Conservation (phyloP, 1,140 invertebrate genomes). For the Spodoptera litura region DNA sequence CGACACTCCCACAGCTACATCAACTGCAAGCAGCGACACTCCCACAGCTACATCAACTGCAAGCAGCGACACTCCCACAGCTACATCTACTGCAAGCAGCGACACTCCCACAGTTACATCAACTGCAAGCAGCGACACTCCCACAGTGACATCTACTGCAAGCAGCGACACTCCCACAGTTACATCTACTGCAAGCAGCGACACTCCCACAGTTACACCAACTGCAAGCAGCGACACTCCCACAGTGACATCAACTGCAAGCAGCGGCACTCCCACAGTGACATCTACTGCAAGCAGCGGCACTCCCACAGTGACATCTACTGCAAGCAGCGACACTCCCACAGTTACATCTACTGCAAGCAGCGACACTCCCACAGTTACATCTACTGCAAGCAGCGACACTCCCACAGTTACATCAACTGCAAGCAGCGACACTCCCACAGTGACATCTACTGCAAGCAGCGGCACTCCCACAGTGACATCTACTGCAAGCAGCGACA, state of each 20-base stretch:
- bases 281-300: background rate
- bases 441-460: background rate
- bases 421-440: background rate
- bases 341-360: background rate
- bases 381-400: background rate
- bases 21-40: background rate
- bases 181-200: background rate
- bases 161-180: constrained; percentile 4
- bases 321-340: constrained; percentile 1
- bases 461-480: background rate
- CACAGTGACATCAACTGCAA: constrained; percentile 16
- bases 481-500: background rate
- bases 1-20: background rate
- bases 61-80: background rate
- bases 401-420: background rate
- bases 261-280: constrained; percentile 6
- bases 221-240: background rate
- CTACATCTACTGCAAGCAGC: background rate
- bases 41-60: constrained; percentile 9
- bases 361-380: background rate
- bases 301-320: background rate
- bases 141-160: constrained; percentile 1
- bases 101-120: constrained; percentile 13
- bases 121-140: constrained; percentile 21
- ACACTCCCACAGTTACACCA: background rate